Evolutionary conservation across 2,888 invertebrate species (phyloP).

Genomic region (Timema podura): DNA sequence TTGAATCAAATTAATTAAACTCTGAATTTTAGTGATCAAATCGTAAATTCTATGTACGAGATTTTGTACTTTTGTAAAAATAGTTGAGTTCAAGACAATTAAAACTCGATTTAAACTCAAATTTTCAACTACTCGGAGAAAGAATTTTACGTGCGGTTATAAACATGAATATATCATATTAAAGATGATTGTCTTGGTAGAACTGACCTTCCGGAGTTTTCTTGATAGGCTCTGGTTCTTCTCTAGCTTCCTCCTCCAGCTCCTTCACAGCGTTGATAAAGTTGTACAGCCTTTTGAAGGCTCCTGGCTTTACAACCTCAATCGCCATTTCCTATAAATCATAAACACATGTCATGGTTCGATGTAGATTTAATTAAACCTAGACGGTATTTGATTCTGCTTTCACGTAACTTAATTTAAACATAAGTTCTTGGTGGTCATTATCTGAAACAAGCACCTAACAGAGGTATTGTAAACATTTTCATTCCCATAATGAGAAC

Average conservation of each 20-base stretch:
- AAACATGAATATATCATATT: neutral
- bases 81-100: neutral
- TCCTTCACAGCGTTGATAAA: slow-evolving; percentile 89
- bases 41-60: neutral
- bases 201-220: slow-evolving; percentile 69
- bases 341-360: neutral
- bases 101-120: neutral
- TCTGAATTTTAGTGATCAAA: too few species aligned
- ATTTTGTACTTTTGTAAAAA: neutral
- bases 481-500: neutral
- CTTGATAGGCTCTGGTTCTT: slow-evolving; percentile 63
- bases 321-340: slow-evolving; percentile 50
- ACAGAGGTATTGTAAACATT: too few species aligned
- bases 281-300: slow-evolving; percentile 74
- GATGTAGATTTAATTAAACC: too few species aligned
- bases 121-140: neutral
- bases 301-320: slow-evolving; percentile 61
- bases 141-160: too few species aligned
- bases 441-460: too few species aligned
- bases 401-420: too few species aligned
- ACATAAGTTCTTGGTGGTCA: too few species aligned
- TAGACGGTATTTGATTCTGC: too few species aligned
- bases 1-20: too few species aligned
- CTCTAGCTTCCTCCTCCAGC: slow-evolving; percentile 72
- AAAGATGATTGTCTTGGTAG: neutral